A percentile compares a stretch with the other conserved stretches of the same genome.
phyloP scores from a whole-genome alignment of 2,113 vertebrate genomes.

The Neomonachus schauinslandi region DNA sequence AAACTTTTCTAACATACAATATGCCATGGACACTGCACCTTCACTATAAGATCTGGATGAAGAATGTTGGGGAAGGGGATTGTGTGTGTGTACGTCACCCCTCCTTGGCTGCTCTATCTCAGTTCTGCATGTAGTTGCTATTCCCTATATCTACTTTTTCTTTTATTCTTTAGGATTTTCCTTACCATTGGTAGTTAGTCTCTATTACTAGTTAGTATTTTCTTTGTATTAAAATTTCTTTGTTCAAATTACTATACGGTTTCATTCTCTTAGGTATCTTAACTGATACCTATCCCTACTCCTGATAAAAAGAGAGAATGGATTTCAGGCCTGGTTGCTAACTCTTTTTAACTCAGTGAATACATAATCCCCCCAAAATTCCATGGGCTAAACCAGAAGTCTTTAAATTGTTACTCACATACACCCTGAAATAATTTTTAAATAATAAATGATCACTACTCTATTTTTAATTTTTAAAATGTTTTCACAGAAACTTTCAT shows the following conservation, averaged over 20 bases:
- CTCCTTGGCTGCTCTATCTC: neutral
- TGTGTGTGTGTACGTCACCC: neutral
- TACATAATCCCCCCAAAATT: neutral
- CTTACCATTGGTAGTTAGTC: neutral
- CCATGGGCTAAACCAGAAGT: neutral
- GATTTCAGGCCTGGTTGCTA: neutral
- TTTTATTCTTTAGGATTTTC: neutral
- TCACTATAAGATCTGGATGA: neutral
- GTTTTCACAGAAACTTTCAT: neutral
- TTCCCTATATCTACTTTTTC: neutral
- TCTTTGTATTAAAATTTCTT: neutral
- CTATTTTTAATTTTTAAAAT: neutral
- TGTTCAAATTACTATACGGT: neutral
- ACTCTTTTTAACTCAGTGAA: neutral
- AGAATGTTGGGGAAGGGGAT: neutral
- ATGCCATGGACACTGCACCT: neutral
- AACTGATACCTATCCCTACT: neutral
- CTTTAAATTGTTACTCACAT: neutral
- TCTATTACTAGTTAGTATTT: neutral
- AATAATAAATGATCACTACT: neutral
- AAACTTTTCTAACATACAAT: neutral
- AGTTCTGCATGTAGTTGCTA: neutral
- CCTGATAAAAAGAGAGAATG: neutral
- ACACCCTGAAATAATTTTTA: neutral
- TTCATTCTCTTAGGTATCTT: neutral